These are phyloP conservation scores for Tortricodes alternella DNA, from an alignment of 2,888 invertebrate species.

Conservation along the genomic window DNA sequence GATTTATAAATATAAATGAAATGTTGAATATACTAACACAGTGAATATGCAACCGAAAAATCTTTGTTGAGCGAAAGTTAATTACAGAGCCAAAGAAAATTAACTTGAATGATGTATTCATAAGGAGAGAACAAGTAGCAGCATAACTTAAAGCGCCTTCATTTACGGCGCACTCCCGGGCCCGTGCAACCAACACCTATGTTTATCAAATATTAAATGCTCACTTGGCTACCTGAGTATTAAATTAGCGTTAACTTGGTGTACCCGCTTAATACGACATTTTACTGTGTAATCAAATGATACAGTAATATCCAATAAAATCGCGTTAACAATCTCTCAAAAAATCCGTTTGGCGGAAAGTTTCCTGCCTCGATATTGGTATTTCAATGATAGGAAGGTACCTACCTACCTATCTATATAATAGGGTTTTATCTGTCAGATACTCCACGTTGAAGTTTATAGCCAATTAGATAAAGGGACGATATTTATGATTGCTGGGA, in stretches of 20 bases:
- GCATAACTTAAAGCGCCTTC: slow-evolving; percentile 45
- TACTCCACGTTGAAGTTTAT: neutral
- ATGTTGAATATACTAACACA: neutral
- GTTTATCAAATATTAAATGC: slow-evolving; percentile 29
- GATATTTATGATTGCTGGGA: too few relatives aligned
- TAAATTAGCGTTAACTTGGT: slow-evolving; percentile 17
- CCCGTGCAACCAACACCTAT: slow-evolving; percentile 21
- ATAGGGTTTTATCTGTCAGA: slow-evolving; percentile 14
- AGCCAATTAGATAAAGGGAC: too few relatives aligned
- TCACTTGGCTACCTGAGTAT: slow-evolving; percentile 4
- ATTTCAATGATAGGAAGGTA: slow-evolving; percentile 17
- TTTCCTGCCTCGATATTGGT: slow-evolving; percentile 11
- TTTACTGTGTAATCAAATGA: too few relatives aligned
- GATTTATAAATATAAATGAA: neutral
- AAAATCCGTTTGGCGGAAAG: too few relatives aligned
- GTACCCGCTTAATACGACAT: too few relatives aligned
- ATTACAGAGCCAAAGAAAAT: slow-evolving; percentile 61
- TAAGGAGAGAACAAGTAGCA: slow-evolving; percentile 61
- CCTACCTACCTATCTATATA: too few relatives aligned
- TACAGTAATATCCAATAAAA: too few relatives aligned
- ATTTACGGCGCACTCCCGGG: slow-evolving; percentile 24
- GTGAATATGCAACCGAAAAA: neutral
- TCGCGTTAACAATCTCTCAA: too few relatives aligned
- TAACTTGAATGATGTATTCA: slow-evolving; percentile 61
- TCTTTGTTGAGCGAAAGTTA: slow-evolving; percentile 39